Evolutionary conservation across 2,113 vertebrate genomes (phyloP), one percentile per base, ranked within the genome.

Genomic region (Rattus rattus): DNA sequence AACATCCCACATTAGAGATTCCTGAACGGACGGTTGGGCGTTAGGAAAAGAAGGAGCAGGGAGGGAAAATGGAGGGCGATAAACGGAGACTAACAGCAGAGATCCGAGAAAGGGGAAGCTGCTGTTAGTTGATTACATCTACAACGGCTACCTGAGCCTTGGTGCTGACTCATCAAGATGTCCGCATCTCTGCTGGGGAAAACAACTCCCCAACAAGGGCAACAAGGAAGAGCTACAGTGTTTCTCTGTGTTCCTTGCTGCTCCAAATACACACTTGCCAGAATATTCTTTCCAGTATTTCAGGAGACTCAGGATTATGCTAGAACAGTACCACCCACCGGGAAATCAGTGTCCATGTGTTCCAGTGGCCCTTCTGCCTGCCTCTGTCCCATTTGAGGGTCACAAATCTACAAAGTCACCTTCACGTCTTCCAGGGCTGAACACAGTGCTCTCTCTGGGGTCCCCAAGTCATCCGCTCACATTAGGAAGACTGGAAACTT

Each of bases 1-100:
- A 96, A 79, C 11, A 36, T 54, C 33, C 16, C 61, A n/a, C 24
- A 67, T 91, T 10, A 95, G 72, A 95, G 93, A 90, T 80, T 96
- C 56, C n/a, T 30, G 59, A 52, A 4, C 72, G 20, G 12, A 56
- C 30, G 4, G 7, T 36, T 84, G 13, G 16, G 65, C 36, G 14
- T 69, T 70, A 26, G n/a, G 39, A 70, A 88, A 69, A 69, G 47
- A 52, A 14, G 47, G 19, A 7, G 5, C 33, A 87, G 49, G 2
- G n/a, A 11, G 39, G 39, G 12, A 30, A 88, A 73, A 49, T 7
- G 14, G 36, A 65, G n/a, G 28, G 63, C 1, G 26, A 47, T 30
- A 24, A 67, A 77, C 33, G 89, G 84, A 69, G 0, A 8, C 12
- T 47, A 54, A 26, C 56, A 87, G 9, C 30, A 73, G 91, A 90